Base-by-base conservation (phyloP, 2,888 invertebrate genomes). In the Aspidiotus destructor region DNA sequence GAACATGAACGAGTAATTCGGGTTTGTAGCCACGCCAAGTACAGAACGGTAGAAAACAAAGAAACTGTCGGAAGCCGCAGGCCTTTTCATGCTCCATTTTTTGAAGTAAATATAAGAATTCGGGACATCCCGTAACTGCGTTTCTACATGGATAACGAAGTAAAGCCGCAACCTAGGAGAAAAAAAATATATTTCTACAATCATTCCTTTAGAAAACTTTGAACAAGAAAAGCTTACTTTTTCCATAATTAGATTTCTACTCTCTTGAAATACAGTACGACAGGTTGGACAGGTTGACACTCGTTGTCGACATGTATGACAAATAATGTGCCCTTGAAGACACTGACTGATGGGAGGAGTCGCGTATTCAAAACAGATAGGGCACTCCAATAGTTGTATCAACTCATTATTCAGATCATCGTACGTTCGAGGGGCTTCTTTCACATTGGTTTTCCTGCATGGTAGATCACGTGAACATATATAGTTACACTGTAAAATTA, bases 361-460 rank as follows among this genome's bases (percentile, higher is more conserved):
- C 77, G 84, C 83, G 76, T 81, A 82, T 74, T 85, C 85, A 74
- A 84, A 77, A 76, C 85, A 85, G 72, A 85, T 82, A 17, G 85
- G 85, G 72, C 85, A 85, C 75, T 85, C 85, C 74, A 85, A 76
- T 0, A 80, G 77, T 41, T 81, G 77, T 73, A 80, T 74, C 71
- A 76, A 78, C 80, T 81, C 70, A 42, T 69, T 69, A 60, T 72
- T 72, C 2, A 73, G 61, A 7, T 70, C 71, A 60, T 70, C 69
- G 58, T 71, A 70, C 8, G 71, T 71, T 65, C 70, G 55, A 8
- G 71, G 70, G 17, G 70, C 70, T 17, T 71, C 69, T 52, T 57
- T 63, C 41, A 63, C 16, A 40, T 48, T n/a, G 2, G 6, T 11
- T n/a, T 48, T 48, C 48, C 10, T 13, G 2, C n/a, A 48, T 3